Conservation (phyloP, 2,113 vertebrate genomes). For the Conger conger region DNA sequence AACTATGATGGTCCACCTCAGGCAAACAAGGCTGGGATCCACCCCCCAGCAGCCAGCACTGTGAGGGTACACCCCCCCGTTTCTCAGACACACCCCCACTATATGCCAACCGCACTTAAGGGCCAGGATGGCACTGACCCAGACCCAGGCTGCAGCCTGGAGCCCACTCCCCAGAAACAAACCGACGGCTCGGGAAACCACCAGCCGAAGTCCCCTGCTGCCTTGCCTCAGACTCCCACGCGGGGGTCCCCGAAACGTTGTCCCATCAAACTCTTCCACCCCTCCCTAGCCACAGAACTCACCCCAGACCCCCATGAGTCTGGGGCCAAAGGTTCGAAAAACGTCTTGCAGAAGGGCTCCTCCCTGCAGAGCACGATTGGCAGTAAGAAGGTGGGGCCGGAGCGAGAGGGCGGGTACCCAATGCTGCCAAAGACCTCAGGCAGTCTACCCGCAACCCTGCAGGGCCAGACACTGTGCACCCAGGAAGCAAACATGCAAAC, state of each 20-base stretch:
- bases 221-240: conserved; percentile 57
- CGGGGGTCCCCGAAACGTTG: conserved; percentile 71
- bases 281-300: conserved; percentile 62
- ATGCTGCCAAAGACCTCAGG: conserved; percentile 59
- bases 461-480: conserved; percentile 48
- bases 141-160: conserved; percentile 60
- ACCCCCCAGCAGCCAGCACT: conserved; percentile 54
- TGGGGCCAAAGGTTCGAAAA: conserved; percentile 63
- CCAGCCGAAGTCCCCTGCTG: conserved; percentile 57
- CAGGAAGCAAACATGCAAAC: conserved; percentile 57
- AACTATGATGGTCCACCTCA: conserved; percentile 68
- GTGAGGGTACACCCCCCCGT: conserved; percentile 64
- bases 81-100: conserved; percentile 42
- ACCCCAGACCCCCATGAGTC: conserved; percentile 54
- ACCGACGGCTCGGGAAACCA: conserved; percentile 65
- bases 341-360: conserved; percentile 61
- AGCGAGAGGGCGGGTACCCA: conserved; percentile 53
- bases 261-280: conserved; percentile 67
- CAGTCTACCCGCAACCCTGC: conserved; percentile 52
- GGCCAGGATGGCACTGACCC: conserved; percentile 64
- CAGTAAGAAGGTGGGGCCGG: conserved; percentile 56
- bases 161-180: conserved; percentile 67
- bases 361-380: conserved; percentile 60
- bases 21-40: conserved; percentile 58
- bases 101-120: conserved; percentile 65